Percentiles rank a stretch among this genome's conserved stretches.
Evolutionary conservation across 2,113 vertebrate species (phyloP).

Genomic region (Neogale vison): DNA sequence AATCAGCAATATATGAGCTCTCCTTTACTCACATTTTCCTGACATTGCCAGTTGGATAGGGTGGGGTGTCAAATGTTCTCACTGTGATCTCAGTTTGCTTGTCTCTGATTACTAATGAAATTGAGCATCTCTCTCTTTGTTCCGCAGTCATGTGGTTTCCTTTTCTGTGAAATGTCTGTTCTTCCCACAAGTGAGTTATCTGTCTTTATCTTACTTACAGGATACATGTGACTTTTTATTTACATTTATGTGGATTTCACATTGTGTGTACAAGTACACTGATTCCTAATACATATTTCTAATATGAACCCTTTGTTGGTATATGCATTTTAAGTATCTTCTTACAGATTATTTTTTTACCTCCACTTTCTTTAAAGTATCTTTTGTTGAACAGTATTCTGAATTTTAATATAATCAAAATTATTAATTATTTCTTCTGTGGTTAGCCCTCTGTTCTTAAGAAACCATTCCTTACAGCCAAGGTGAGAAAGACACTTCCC

Average conservation of each 20-base stretch:
- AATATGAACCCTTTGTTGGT: not conserved
- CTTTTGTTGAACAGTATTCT: not conserved
- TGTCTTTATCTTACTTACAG: not conserved
- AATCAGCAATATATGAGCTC: not conserved
- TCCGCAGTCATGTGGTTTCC: not conserved
- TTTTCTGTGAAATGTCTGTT: not conserved
- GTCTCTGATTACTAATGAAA: not conserved
- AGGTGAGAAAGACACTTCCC: not conserved
- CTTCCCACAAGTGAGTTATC: not conserved
- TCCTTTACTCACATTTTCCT: not conserved
- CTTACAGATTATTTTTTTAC: not conserved
- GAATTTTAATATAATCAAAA: not conserved
- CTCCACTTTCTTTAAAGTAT: not conserved
- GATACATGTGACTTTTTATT: not conserved
- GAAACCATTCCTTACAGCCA: not conserved
- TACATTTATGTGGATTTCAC: not conserved
- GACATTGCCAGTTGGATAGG: not conserved
- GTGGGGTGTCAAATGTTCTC: not conserved
- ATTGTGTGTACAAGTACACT: not conserved
- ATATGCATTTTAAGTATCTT: not conserved
- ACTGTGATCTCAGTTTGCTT: not conserved
- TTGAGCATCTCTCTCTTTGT: not conserved
- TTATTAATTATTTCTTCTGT: not conserved
- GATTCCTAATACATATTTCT: not conserved
- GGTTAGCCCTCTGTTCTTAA: not conserved